These are phyloP conservation scores for Camponotus pennsylvanicus DNA, from an alignment of 1,140 invertebrate species.

Conservation along the genomic window DNA sequence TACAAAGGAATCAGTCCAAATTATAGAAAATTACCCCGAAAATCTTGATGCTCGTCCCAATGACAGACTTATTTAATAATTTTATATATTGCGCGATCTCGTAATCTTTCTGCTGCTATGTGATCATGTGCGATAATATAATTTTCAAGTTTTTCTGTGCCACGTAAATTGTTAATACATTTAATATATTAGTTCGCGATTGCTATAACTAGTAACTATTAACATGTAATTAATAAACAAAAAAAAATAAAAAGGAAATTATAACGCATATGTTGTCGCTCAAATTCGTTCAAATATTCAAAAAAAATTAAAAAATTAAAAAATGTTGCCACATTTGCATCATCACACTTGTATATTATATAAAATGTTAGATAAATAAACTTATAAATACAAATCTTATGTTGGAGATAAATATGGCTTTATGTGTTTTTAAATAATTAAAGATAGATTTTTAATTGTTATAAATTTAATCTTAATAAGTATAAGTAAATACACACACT, in stretches of 20 bases:
- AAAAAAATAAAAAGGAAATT: conserved; percentile 5
- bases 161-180: conserved; percentile 42
- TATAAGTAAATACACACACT: neutral
- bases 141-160: conserved; percentile 33
- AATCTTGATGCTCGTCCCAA: conserved; percentile 58
- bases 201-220: conserved; percentile 23
- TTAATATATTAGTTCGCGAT: conserved; percentile 44
- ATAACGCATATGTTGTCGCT: neutral
- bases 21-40: conserved; percentile 44
- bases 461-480: neutral
- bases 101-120: conserved; percentile 12
- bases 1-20: conserved; percentile 54
- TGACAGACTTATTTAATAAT: conserved; percentile 81
- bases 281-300: neutral
- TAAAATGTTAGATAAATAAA: neutral
- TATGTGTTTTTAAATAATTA: neutral
- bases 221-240: conserved; percentile 24
- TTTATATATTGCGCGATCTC: conserved; percentile 7
- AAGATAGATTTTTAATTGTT: neutral
- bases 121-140: neutral
- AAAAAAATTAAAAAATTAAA: neutral
- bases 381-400: neutral
- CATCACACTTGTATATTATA: neutral
- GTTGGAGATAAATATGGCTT: neutral
- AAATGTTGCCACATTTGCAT: neutral